phyloP scores from a whole-genome alignment of 2,888 invertebrate genomes.

The Cyaniris semiargus region DNA sequence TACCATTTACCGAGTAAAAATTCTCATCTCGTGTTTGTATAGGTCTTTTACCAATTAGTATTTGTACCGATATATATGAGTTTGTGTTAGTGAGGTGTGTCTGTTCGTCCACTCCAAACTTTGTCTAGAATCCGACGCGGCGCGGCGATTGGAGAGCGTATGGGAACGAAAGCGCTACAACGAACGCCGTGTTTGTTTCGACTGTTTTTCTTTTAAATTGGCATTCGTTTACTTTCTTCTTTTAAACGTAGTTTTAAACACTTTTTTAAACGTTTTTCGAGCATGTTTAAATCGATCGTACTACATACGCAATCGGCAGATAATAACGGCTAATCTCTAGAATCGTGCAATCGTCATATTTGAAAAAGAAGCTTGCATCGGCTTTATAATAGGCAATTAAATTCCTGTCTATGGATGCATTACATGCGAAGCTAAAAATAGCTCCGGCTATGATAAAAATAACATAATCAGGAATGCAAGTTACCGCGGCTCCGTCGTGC shows the following conservation, averaged over 20 bases:
- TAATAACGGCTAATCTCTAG: background rate
- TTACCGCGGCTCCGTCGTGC: slow-evolving; percentile 68
- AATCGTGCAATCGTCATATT: background rate
- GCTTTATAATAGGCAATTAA: background rate
- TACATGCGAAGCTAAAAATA: slow-evolving; percentile 12
- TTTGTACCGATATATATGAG: slow-evolving; percentile 75
- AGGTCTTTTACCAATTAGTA: slow-evolving; percentile 80
- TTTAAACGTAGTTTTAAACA: background rate
- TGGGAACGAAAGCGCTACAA: slow-evolving; percentile 58
- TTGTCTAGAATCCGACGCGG: slow-evolving; percentile 58
- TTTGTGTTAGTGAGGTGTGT: slow-evolving; percentile 60
- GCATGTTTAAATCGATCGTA: background rate
- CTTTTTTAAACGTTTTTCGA: background rate
- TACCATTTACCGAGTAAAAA: slow-evolving; percentile 78
- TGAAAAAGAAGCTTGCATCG: background rate
- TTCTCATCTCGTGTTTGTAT: slow-evolving; percentile 76
- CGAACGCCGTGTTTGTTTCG: slow-evolving; percentile 63
- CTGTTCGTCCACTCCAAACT: slow-evolving; percentile 59
- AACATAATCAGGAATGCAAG: slow-evolving; percentile 57
- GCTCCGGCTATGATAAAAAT: slow-evolving; percentile 33
- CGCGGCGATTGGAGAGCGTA: slow-evolving; percentile 53
- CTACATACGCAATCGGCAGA: background rate
- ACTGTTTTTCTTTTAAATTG: slow-evolving; percentile 51
- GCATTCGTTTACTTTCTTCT: slow-evolving; percentile 43
- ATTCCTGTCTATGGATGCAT: slow-evolving; percentile 15